Evolutionary conservation across 2,113 vertebrate genomes (phyloP).

Genomic region (Poecilia latipinna): DNA sequence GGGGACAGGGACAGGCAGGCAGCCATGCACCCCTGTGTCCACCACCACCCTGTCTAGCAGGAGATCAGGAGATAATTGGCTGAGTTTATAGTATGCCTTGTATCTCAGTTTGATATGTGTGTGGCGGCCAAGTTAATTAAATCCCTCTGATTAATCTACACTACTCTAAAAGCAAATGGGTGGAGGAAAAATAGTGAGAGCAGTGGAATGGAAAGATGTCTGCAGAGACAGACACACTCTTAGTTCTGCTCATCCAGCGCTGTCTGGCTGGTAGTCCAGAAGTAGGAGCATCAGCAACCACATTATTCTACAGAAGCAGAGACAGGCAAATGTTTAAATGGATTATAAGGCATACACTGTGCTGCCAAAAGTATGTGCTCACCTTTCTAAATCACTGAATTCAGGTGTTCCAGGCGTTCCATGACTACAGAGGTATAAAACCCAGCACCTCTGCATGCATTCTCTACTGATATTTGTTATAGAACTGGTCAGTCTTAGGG

Average conservation of each 20-base stretch:
- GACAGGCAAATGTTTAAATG: too few species aligned
- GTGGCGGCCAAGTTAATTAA: conserved; percentile 81
- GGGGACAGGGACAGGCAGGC: conserved; percentile 15
- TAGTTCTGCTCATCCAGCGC: conserved; percentile 36
- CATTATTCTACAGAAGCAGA: background rate
- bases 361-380: too few species aligned
- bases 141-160: conserved; percentile 82
- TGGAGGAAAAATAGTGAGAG: conserved; percentile 47
- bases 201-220: conserved; percentile 53
- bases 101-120: conserved; percentile 78
- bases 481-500: too few species aligned
- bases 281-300: background rate
- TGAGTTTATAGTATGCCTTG: conserved; percentile 80
- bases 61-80: conserved; percentile 78
- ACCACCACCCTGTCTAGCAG: conserved; percentile 16
- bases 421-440: too few species aligned
- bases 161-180: conserved; percentile 54
- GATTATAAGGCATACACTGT: too few species aligned
- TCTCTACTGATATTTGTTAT: too few species aligned
- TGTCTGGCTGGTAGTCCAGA: conserved; percentile 14
- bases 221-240: conserved; percentile 56
- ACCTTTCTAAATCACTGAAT: too few species aligned
- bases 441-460: too few species aligned
- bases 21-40: background rate
- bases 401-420: too few species aligned